Base-by-base conservation (phyloP, 2,888 invertebrate genomes). In the Drosophila rubida region DNA sequence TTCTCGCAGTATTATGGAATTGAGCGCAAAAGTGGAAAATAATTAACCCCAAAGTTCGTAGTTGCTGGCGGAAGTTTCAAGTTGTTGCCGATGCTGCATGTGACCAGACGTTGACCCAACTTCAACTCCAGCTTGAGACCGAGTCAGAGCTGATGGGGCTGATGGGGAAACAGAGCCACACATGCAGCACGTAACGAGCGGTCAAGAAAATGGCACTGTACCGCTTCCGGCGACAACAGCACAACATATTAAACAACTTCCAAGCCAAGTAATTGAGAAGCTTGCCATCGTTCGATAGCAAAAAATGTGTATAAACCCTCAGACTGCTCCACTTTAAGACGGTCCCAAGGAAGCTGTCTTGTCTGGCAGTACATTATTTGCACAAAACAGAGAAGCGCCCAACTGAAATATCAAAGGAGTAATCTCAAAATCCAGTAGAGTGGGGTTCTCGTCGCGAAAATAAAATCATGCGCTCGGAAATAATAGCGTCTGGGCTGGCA, bases 381-480 rank as follows among this genome's bases (percentile, higher is more conserved):
- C 73, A 75, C 63, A 73, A 75, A 65, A 68, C 53, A 54, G 64
- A 61, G 53, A 80, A 65, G 78, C 78, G 71, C 53, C 78, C 75
- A 89, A 80, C 74, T 59, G 84, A 82, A 80, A 85, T 84, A 83
- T 88, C 83, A 80, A 75, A 75, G 72, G 66, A 78, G 79, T 77
- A 78, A 80, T 78, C 75, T 25, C 4, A 27, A 22, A 9, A 74
- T 48, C 41, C 53, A 64, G 46, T 14, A 35, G 44, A 16, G 51
- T 62, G 55, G 5, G 5, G 6, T n/a, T n/a, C n/a, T n/a, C n/a
- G n/a, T n/a, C n/a, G 25, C 25, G 75, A 70, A 80, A 78, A 85
- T 80, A 80, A 87, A 90, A 80, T 81, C 89, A 90, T 89, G 79
- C 76, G 77, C 74, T 85, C 75, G 90, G 86, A 90, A 90, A 85